Evolutionary conservation across 1,140 invertebrate species (phyloP).

Genomic region (Meloidogyne hapla): DNA sequence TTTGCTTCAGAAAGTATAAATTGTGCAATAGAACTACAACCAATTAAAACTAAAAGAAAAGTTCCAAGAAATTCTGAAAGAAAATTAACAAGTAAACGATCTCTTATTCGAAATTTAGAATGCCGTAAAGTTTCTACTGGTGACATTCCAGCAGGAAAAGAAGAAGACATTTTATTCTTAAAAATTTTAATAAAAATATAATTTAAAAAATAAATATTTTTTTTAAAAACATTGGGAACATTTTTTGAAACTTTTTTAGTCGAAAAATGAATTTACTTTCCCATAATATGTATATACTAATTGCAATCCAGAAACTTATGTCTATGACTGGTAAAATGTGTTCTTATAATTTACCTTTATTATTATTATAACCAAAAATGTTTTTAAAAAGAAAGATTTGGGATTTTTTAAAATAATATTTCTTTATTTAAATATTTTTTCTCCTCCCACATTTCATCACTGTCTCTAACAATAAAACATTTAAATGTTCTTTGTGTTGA

Average conservation of each 20-base stretch:
- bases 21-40: slow-evolving; percentile 45
- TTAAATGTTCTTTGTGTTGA: slow-evolving; percentile 6
- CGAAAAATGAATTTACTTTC: too few species aligned
- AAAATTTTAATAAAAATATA: too few species aligned
- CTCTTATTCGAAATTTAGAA: slow-evolving; percentile 7
- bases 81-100: slow-evolving; percentile 39
- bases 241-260: too few species aligned
- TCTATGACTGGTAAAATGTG: too few species aligned
- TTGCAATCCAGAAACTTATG: too few species aligned
- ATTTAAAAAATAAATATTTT: too few species aligned
- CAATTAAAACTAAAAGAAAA: slow-evolving; percentile 48
- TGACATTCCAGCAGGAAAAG: neutral
- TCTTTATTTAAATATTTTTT: neutral
- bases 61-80: slow-evolving; percentile 47
- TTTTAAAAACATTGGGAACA: too few species aligned
- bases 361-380: too few species aligned
- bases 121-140: slow-evolving; percentile 18
- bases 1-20: slow-evolving; percentile 39
- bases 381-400: too few species aligned
- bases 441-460: neutral
- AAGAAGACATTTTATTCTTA: neutral
- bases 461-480: neutral
- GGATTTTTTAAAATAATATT: too few species aligned
- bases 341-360: too few species aligned
- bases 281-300: too few species aligned